These are phyloP conservation scores for Creontiades dilutus DNA, from an alignment of 2,888 invertebrate species.

Conservation along the genomic window DNA sequence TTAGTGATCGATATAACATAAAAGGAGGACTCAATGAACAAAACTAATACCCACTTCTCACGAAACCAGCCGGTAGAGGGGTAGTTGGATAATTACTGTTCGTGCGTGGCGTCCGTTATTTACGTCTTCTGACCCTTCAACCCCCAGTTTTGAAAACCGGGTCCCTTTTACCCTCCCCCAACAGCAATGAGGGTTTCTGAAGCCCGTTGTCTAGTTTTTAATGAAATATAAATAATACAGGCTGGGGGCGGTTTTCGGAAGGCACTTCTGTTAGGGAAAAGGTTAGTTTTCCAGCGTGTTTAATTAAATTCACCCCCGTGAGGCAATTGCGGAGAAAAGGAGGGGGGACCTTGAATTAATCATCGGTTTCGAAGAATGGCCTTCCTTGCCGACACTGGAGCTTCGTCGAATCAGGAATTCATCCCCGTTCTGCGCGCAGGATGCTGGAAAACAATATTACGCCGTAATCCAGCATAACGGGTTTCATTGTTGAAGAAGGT, in stretches of 20 bases:
- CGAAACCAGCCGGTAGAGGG: constrained; percentile 38
- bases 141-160: constrained; percentile 3
- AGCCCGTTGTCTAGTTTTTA: constrained; percentile 59
- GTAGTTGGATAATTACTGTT: constrained; percentile 64
- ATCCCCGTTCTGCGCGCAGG: constrained; percentile 12
- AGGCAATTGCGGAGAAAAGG: constrained; percentile 64
- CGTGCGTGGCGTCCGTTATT: constrained; percentile 67
- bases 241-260: constrained; percentile 43
- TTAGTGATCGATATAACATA: constrained; percentile 5
- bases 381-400: background rate
- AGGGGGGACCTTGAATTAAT: constrained; percentile 64
- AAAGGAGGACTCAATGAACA: constrained; percentile 53
- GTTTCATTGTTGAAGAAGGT: background rate
- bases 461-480: background rate
- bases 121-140: constrained; percentile 45
- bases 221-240: constrained; percentile 65
- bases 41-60: constrained; percentile 57
- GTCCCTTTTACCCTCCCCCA: background rate
- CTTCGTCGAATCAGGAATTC: constrained; percentile 33
- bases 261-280: constrained; percentile 10
- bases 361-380: constrained; percentile 57
- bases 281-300: constrained; percentile 54
- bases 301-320: constrained; percentile 64
- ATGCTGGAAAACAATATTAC: constrained; percentile 35
- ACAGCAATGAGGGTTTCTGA: background rate